Base-by-base conservation (phyloP, 2,888 invertebrate species). In the Rhagonycha lutea region DNA sequence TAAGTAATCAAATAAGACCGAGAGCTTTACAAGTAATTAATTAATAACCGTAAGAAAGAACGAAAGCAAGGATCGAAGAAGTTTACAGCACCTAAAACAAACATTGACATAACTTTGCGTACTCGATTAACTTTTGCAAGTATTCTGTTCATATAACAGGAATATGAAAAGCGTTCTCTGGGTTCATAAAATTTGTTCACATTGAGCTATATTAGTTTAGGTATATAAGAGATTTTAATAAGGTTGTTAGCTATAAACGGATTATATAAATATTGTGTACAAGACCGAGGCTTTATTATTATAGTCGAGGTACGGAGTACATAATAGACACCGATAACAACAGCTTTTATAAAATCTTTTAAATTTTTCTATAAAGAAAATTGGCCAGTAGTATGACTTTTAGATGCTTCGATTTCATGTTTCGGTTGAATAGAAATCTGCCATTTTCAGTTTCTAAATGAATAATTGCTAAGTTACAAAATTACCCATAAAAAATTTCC, bases 81-180 rank as follows among this genome's bases (percentile, higher is more conserved):
- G 74, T 75, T 75, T 60, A 63, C 61, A 68, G 74, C 67, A 75
- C 67, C 74, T 71, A 75, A 71, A 71, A 71, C 71, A 75, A 75
- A 71, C 74, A 62, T 68, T 68, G 74, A 67, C 68, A 70, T 74
- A 75, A 75, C 74, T 75, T 75, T 47, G 68, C 74, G 71, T 75
- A 71, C 71, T 71, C 74, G 74, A 75, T 75, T 75, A 75, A 75
- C 74, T 75, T 71, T 68, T 70, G 63, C 26, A 74, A 74, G 60
- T 74, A 67, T 70, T 68, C 71, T 68, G 18, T 61, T 71, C 71
- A 68, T 71, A 75, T 61, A 71, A 75, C 71, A 68, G 14, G 71
- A 70, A 62, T 61, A 29, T 65, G 18, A 61, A 67, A 67, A 47
- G 68, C 61, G 14, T 61, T 29, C 14, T 18, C 14, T 60, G 70